These are phyloP conservation scores for Scartelaos histophorus DNA, from an alignment of 2,113 vertebrate genomes.

Conservation along the genomic window DNA sequence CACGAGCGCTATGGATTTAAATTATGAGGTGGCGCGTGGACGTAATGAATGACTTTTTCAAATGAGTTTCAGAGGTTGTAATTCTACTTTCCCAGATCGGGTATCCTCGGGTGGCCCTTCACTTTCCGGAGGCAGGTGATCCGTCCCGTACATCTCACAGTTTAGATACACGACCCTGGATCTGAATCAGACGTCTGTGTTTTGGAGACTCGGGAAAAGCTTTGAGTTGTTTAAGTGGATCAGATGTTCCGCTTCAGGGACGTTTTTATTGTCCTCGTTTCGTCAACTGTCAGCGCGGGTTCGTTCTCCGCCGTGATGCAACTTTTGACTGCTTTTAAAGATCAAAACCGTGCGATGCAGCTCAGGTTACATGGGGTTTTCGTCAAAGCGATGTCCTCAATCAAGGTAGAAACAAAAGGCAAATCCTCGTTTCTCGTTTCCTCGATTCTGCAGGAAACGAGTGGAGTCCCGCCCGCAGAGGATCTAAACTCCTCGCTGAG, in stretches of 20 bases:
- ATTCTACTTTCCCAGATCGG: background rate
- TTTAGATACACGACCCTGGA: background rate
- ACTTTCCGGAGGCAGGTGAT: conserved; percentile 4
- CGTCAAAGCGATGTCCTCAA: background rate
- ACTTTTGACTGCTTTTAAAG: too few species aligned
- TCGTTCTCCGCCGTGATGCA: conserved; percentile 10
- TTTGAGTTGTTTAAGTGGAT: conserved; percentile 18
- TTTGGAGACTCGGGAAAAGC: conserved; percentile 15
- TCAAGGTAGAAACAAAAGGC: background rate
- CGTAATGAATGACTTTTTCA: conserved; percentile 5
- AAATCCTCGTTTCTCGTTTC: too few species aligned
- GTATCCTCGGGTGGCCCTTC: conserved; percentile 14
- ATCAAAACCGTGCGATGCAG: too few species aligned
- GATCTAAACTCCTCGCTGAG: too few species aligned
- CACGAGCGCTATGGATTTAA: conserved; percentile 23
- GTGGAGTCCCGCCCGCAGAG: too few species aligned
- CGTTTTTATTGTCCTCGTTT: conserved; percentile 18
- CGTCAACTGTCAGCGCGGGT: conserved; percentile 23
- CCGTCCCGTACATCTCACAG: conserved; percentile 15
- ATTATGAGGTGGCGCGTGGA: conserved; percentile 7
- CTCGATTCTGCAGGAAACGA: too few species aligned
- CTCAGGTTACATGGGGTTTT: background rate
- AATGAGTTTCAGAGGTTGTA: conserved; percentile 6
- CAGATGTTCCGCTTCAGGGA: conserved; percentile 23
- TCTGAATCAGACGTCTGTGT: background rate